These are phyloP conservation scores for Synergus gifuensis DNA, from an alignment of 2,888 invertebrate genomes.

Conservation along the genomic window DNA sequence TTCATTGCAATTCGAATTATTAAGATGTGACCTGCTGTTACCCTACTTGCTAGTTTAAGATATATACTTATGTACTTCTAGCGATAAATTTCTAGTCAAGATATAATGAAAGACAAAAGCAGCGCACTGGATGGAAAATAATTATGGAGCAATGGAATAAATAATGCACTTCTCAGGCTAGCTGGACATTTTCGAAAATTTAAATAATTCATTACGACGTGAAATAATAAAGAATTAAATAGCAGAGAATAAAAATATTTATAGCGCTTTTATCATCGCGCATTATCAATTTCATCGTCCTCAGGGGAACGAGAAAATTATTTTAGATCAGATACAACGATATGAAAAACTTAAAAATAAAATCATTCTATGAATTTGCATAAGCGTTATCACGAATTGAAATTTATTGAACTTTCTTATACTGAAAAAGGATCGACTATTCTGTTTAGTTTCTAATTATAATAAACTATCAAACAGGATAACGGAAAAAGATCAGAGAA, in stretches of 20 bases:
- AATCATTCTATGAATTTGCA: too few relatives aligned
- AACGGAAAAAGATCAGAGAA: too few relatives aligned
- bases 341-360: neutral
- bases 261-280: neutral
- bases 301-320: neutral
- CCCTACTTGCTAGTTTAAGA: neutral
- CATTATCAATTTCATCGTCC: neutral
- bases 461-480: too few relatives aligned
- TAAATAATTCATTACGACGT: neutral
- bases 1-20: slow-evolving; percentile 19
- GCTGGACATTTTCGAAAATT: slow-evolving; percentile 8
- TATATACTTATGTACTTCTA: neutral
- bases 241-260: neutral
- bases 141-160: neutral
- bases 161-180: neutral
- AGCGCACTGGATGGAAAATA: slow-evolving; percentile 5
- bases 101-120: slow-evolving; percentile 6
- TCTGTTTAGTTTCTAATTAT: too few relatives aligned
- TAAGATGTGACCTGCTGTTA: slow-evolving; percentile 13
- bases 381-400: too few relatives aligned
- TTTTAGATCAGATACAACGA: neutral
- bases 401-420: too few relatives aligned
- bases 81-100: slow-evolving; percentile 15
- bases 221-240: neutral
- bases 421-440: too few relatives aligned